phyloP scores from a whole-genome alignment of 2,113 vertebrate genomes.

The Zosterops pallidus region DNA sequence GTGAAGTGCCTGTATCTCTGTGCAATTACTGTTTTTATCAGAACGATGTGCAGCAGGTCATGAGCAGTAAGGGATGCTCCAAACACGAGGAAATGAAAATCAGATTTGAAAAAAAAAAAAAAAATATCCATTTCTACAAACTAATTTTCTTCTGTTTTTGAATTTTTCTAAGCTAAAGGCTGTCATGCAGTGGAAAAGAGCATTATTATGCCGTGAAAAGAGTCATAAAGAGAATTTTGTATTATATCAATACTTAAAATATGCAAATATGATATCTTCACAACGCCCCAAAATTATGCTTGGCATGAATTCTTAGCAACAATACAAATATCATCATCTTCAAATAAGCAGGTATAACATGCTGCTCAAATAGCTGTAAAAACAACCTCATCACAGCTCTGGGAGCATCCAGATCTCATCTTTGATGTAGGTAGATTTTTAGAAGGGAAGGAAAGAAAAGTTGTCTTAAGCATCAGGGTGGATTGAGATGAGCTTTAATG shows the following conservation, averaged over 20 bases:
- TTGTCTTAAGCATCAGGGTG: neutral
- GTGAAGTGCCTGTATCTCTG: neutral
- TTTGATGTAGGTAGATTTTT: constrained; percentile 30
- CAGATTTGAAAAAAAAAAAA: neutral
- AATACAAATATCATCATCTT: constrained; percentile 65
- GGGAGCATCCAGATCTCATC: constrained; percentile 30
- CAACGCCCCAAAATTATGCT: constrained; percentile 39
- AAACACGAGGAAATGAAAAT: constrained; percentile 6
- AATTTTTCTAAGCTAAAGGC: constrained; percentile 7
- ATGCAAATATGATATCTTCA: constrained; percentile 59
- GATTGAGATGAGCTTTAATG: neutral
- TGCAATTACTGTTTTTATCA: constrained; percentile 47
- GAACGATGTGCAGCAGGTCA: constrained; percentile 13
- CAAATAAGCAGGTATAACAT: constrained; percentile 56
- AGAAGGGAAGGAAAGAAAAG: constrained; percentile 1
- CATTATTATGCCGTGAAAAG: constrained; percentile 51
- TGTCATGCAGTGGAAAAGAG: constrained; percentile 6
- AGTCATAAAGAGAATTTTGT: constrained; percentile 59
- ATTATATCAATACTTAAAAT: constrained; percentile 65
- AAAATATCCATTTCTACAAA: neutral
- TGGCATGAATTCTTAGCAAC: constrained; percentile 56
- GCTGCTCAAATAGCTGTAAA: constrained; percentile 46
- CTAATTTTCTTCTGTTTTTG: neutral
- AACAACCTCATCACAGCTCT: constrained; percentile 38
- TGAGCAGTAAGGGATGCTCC: constrained; percentile 26